Base-by-base conservation (phyloP, 2,888 invertebrate genomes). In the Agonum fuliginosum region DNA sequence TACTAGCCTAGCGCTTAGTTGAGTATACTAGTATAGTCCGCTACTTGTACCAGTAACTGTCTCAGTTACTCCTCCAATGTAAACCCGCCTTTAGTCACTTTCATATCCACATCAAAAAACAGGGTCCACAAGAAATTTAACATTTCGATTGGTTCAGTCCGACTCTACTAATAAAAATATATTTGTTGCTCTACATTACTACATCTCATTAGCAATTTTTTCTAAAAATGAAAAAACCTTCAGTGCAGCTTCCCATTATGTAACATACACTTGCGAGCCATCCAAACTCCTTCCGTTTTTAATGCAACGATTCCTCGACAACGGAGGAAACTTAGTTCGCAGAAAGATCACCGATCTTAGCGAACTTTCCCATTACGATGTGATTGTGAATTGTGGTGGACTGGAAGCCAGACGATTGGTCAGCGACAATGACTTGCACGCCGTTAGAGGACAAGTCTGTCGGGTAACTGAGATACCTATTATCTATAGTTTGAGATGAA, bases 321-420 rank as follows among this genome's bases (percentile, higher is more conserved):
- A 87, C 1, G 92, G 93, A 3, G 96, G 95, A 0, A 84, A 83
- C 72, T 82, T 92, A 12, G 81, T 87, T 5, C 84, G 85, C 19
- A 84, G 82, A 78, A 90, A 88, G 81, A 85, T 94, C 3, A 86
- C 89, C 8, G 84, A 88, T 67, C 83, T 93, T 0, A 84, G 90
- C 2, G 87, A 89, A 30, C 84, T 91, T 14, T 81, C 86, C 0
- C 82, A 83, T 12, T 86, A 85, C 82, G 92, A 95, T 83, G 88
- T 94, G 0, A 87, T 96, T n/a, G 89, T 96, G 48, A 96, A 96
- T 84, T 96, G 96, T 81, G 89, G 91, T 0, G 96, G 95, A 1
- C 83, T 96, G 0, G 91, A 91, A 0, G 91, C 95, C 0, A 87
- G 88, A 80, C 80, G 87, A 5, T 84, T 96, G 0, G 89, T 91